phyloP scores from a whole-genome alignment of 2,113 vertebrate genomes.

The Siniperca knerii region DNA sequence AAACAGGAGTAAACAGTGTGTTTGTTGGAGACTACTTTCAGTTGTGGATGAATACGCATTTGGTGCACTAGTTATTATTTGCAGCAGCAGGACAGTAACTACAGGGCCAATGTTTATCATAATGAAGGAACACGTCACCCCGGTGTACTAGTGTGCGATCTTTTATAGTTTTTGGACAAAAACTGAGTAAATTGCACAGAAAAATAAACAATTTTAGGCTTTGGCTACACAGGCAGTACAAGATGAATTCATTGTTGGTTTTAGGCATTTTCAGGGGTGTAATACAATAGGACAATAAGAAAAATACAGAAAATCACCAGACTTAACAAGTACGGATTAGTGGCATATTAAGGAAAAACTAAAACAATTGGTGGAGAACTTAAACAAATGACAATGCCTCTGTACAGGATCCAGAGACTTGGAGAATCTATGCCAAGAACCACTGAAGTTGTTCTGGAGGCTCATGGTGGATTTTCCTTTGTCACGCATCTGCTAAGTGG shows the following conservation, averaged over 20 bases:
- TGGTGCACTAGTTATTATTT: background rate
- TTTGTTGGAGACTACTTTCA: background rate
- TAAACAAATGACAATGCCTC: background rate
- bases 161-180: background rate
- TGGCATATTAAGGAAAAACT: background rate
- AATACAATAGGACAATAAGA: background rate
- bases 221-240: too few relatives aligned
- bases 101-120: background rate
- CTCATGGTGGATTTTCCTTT: background rate
- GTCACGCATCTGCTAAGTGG: background rate
- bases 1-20: background rate
- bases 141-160: background rate
- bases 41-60: background rate
- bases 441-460: background rate
- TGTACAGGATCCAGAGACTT: background rate
- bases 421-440: background rate
- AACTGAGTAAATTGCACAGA: background rate
- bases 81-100: background rate
- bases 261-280: background rate
- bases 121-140: background rate
- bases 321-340: background rate
- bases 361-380: background rate
- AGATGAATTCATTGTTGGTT: background rate
- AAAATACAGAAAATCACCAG: background rate
- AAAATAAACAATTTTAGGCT: background rate